phyloP scores from a whole-genome alignment of 2,113 vertebrate genomes.

The Mungos mungo region DNA sequence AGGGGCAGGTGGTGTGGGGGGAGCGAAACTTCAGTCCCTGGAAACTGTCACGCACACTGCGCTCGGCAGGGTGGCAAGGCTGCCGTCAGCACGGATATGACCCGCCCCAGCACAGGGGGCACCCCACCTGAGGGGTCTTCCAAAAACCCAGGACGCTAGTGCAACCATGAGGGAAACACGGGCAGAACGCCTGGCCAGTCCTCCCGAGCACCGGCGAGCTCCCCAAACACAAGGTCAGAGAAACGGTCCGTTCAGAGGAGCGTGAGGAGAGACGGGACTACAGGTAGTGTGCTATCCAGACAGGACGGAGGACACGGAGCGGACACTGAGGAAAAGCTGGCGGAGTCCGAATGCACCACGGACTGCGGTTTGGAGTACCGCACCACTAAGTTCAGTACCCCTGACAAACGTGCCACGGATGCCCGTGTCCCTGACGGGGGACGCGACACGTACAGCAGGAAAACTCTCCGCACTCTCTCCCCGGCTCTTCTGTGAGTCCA shows the following conservation, averaged over 20 bases:
- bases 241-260: background rate
- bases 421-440: background rate
- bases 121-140: background rate
- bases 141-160: background rate
- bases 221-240: background rate
- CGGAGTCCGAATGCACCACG: background rate
- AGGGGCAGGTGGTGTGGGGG: too few species aligned
- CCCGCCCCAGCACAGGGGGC: too few species aligned
- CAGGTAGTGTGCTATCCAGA: background rate
- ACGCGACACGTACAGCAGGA: background rate
- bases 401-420: background rate
- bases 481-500: background rate
- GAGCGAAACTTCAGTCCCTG: background rate
- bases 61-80: background rate
- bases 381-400: background rate
- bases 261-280: background rate
- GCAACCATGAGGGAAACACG: background rate
- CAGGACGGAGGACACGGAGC: background rate
- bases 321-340: background rate
- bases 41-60: background rate
- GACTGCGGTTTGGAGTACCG: background rate
- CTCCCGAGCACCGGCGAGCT: background rate
- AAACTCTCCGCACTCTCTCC: background rate
- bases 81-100: background rate
- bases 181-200: background rate